A percentile compares a stretch with the other conserved stretches of the same genome.
Conservation (phyloP, 2,888 invertebrate genomes). For the Idaea dimidiata region DNA sequence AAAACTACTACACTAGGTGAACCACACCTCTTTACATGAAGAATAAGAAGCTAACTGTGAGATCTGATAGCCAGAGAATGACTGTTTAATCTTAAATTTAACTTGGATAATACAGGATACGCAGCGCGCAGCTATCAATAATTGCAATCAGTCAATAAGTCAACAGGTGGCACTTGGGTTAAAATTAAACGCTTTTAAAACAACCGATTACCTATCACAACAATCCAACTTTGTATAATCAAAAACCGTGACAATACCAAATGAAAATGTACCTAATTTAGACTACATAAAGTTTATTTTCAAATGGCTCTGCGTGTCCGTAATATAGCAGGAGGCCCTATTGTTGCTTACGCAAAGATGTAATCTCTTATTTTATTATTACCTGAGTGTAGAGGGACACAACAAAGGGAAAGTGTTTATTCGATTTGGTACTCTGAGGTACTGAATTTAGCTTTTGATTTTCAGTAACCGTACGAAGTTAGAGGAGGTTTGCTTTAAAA, state of each 20-base stretch:
- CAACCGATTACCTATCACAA: conserved; percentile 67
- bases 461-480: conserved; percentile 25
- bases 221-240: conserved; percentile 60
- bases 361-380: conserved; percentile 77
- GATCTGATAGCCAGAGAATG: too few relatives aligned
- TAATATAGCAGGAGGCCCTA: conserved; percentile 69
- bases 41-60: too few relatives aligned
- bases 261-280: conserved; percentile 33
- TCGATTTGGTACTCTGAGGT: conserved; percentile 11
- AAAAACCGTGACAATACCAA: conserved; percentile 35
- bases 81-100: too few relatives aligned
- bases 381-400: conserved; percentile 66
- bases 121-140: conserved; percentile 14
- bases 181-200: conserved; percentile 54
- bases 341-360: conserved; percentile 76
- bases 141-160: conserved; percentile 42
- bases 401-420: conserved; percentile 15
- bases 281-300: conserved; percentile 34
- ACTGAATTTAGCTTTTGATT: conserved; percentile 25
- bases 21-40: too few relatives aligned
- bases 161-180: conserved; percentile 54
- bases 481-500: conserved; percentile 22
- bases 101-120: too few relatives aligned
- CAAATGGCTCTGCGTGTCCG: conserved; percentile 37
- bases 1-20: too few relatives aligned